phyloP scores from a whole-genome alignment of 2,888 invertebrate genomes.

The Pasiphila rectangulata region DNA sequence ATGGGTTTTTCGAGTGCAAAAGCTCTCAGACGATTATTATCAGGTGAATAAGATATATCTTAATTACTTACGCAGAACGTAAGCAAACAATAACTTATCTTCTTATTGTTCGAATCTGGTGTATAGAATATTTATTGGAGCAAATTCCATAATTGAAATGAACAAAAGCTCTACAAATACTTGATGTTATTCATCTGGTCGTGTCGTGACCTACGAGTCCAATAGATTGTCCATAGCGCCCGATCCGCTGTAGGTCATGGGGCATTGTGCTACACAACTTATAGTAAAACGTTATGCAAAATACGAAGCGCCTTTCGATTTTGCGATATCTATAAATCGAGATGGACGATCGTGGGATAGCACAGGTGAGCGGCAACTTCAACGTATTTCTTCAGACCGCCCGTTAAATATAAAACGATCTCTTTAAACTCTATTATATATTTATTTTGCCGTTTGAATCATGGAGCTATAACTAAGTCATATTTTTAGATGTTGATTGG shows the following conservation, averaged over 20 bases:
- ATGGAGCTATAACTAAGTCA: no score
- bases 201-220: conserved; percentile 38
- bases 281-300: conserved; percentile 71
- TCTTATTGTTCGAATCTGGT: conserved; percentile 7
- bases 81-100: conserved; percentile 13
- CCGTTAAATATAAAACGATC: conserved; percentile 47
- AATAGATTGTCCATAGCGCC: conserved; percentile 41
- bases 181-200: conserved; percentile 23
- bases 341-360: conserved; percentile 73
- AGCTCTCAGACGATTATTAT: conserved; percentile 41
- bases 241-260: conserved; percentile 55
- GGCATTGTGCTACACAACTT: conserved; percentile 64
- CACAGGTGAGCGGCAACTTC: conserved; percentile 67
- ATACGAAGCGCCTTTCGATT: conserved; percentile 74
- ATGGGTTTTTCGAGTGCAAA: conserved; percentile 62
- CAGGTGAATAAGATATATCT: conserved; percentile 19
- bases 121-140: background rate
- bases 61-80: conserved; percentile 23
- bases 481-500: no score
- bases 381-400: conserved; percentile 62
- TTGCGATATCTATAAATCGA: conserved; percentile 72
- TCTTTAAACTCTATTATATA: conserved; percentile 21
- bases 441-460: conserved; percentile 19
- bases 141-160: conserved; percentile 2
- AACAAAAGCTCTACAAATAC: conserved; percentile 13